A percentile compares a stretch with the other conserved stretches of the same genome.
phyloP scores from a whole-genome alignment of 2,888 invertebrate genomes.

The Gordius sp. region DNA sequence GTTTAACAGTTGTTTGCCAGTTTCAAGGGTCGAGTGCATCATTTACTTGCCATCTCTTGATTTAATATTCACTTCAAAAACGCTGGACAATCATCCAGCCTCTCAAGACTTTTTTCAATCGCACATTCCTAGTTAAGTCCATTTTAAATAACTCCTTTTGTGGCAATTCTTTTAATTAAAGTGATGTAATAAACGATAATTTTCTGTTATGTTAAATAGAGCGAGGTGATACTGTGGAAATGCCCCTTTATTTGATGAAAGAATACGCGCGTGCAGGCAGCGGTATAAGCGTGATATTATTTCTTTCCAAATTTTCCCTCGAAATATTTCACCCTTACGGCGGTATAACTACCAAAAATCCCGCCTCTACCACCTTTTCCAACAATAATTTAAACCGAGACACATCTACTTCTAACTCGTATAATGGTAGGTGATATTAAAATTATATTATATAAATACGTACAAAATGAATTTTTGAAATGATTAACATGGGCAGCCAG shows the following conservation, averaged over 20 bases:
- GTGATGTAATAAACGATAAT: no score
- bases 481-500: no score
- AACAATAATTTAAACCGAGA: conserved; percentile 1
- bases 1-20: conserved; percentile 51
- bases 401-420: neutral
- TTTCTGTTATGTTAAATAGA: no score
- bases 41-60: conserved; percentile 79
- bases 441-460: no score
- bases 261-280: conserved; percentile 30
- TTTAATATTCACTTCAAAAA: conserved; percentile 61
- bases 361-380: neutral
- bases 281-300: conserved; percentile 72
- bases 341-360: conserved; percentile 9
- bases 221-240: no score
- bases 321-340: conserved; percentile 96
- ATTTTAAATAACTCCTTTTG: no score
- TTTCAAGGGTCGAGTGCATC: conserved; percentile 78
- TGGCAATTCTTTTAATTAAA: no score
- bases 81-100: no score
- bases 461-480: no score
- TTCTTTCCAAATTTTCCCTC: conserved; percentile 79
- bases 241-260: neutral
- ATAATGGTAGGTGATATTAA: no score
- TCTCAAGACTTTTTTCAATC: no score
- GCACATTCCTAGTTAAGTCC: no score